These are phyloP conservation scores for Choreutis nemorana DNA, from an alignment of 2,888 invertebrate species.

Conservation along the genomic window DNA sequence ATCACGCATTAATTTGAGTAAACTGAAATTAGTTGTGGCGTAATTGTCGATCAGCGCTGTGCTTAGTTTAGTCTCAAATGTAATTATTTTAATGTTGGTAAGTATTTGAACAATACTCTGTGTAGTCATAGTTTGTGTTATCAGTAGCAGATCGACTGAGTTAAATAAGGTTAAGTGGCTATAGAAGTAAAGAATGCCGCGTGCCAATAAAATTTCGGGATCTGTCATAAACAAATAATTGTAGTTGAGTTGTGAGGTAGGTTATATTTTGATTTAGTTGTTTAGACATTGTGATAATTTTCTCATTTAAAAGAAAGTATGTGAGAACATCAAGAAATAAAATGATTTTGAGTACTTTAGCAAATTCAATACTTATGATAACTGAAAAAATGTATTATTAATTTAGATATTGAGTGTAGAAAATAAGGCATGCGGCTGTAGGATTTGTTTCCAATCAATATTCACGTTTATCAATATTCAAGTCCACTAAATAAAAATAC, in stretches of 20 bases:
- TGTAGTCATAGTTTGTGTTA: conserved; percentile 7
- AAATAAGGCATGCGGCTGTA: too few relatives aligned
- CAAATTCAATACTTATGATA: too few relatives aligned
- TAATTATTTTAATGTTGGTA: conserved; percentile 35
- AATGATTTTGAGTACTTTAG: too few relatives aligned
- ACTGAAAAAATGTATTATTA: too few relatives aligned
- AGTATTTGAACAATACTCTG: conserved; percentile 22
- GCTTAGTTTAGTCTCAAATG: conserved; percentile 60
- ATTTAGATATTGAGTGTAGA: too few relatives aligned
- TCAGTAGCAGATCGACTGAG: conserved; percentile 43
- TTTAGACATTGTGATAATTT: conserved; percentile 28
- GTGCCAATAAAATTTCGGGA: conserved; percentile 38
- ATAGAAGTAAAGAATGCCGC: conserved; percentile 32
- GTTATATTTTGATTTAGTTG: conserved; percentile 18
- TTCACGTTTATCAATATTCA: too few relatives aligned
- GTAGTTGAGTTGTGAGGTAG: conserved; percentile 14
- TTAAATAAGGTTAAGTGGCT: conserved; percentile 37
- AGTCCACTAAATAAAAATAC: too few relatives aligned
- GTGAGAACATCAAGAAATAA: too few relatives aligned
- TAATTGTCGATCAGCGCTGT: conserved; percentile 44
- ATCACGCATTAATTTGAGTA: conserved; percentile 39
- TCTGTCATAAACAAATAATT: conserved; percentile 16
- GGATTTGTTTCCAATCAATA: too few relatives aligned
- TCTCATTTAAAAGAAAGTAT: conserved; percentile 30
- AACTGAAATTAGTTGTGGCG: conserved; percentile 34